Conservation (phyloP, 2,888 invertebrate genomes). For the Synergus laeviventris region DNA sequence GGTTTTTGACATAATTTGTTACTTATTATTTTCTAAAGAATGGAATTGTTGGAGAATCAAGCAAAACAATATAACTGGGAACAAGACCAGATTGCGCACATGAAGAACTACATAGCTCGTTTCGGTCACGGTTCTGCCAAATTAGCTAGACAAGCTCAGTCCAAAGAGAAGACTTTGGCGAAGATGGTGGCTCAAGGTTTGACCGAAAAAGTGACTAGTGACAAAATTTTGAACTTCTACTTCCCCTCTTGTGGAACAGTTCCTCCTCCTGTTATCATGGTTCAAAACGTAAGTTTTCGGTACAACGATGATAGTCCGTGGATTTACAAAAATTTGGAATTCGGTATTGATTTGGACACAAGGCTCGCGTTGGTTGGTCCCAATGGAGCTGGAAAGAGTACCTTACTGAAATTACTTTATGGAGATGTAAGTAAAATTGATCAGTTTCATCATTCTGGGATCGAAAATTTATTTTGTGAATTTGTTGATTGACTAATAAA, state of each 20-base stretch:
- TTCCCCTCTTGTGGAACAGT: slow-evolving; percentile 96
- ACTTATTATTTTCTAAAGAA: slow-evolving; percentile 74
- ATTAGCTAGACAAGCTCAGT: slow-evolving; percentile 98
- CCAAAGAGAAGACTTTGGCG: slow-evolving; percentile 98
- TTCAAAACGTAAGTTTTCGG: slow-evolving; percentile 96
- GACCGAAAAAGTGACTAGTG: slow-evolving; percentile 94
- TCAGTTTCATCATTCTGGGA: slow-evolving; percentile 7
- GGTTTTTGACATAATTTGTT: neutral
- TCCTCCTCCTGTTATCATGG: slow-evolving; percentile 99
- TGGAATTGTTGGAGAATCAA: slow-evolving; percentile 98
- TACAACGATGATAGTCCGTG: slow-evolving; percentile 91
- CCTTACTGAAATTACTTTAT: slow-evolving; percentile 95
- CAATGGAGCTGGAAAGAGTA: slow-evolving; percentile 99
- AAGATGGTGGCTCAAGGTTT: slow-evolving; percentile 99
- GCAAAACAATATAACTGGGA: slow-evolving; percentile 99
- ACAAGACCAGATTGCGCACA: slow-evolving; percentile 98
- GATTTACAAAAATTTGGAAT: slow-evolving; percentile 98
- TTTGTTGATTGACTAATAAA: slow-evolving; percentile 28
- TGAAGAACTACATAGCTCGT: slow-evolving; percentile 99
- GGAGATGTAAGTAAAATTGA: slow-evolving; percentile 87
- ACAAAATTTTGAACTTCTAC: slow-evolving; percentile 95
- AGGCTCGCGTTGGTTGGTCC: slow-evolving; percentile 96
- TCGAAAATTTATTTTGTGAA: neutral
- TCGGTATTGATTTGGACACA: slow-evolving; percentile 99
- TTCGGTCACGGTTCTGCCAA: slow-evolving; percentile 99